Conservation (phyloP, 2,797 vertebrate genomes). For the Potorous gilbertii region DNA sequence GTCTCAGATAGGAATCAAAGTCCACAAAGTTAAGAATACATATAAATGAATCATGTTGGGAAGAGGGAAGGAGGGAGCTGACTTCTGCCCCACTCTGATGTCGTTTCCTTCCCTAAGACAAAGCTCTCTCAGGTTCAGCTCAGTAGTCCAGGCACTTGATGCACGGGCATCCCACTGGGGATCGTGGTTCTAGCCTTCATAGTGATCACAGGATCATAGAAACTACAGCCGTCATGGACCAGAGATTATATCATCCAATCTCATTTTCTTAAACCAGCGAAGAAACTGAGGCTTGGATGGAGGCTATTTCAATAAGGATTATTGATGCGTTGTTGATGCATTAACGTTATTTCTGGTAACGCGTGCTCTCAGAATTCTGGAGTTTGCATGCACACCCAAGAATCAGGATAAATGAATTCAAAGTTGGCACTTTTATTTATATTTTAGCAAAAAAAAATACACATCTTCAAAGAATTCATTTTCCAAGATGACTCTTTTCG, state of each 20-base stretch:
- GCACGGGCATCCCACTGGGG: neutral
- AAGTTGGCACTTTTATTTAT: neutral
- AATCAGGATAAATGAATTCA: conserved; percentile 24
- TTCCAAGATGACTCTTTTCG: no score
- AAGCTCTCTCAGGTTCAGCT: neutral
- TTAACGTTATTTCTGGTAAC: neutral
- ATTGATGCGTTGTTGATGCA: no score
- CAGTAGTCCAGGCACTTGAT: neutral
- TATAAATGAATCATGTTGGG: conserved; percentile 26
- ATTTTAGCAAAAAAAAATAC: conserved; percentile 37
- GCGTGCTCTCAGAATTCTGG: neutral
- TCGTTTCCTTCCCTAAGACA: conserved; percentile 32
- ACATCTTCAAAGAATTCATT: neutral
- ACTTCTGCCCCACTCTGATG: neutral
- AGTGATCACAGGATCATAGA: neutral
- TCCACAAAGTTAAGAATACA: conserved; percentile 28
- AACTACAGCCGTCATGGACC: neutral
- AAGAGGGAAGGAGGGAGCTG: conserved; percentile 12
- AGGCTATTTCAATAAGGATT: neutral
- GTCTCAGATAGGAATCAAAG: conserved; percentile 43
- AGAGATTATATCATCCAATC: neutral
- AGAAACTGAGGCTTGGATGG: neutral
- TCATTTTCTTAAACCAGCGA: neutral
- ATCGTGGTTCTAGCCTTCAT: no score
- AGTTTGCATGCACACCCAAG: neutral